Conservation (phyloP, 2,113 vertebrate genomes). For the Mustela nigripes region DNA sequence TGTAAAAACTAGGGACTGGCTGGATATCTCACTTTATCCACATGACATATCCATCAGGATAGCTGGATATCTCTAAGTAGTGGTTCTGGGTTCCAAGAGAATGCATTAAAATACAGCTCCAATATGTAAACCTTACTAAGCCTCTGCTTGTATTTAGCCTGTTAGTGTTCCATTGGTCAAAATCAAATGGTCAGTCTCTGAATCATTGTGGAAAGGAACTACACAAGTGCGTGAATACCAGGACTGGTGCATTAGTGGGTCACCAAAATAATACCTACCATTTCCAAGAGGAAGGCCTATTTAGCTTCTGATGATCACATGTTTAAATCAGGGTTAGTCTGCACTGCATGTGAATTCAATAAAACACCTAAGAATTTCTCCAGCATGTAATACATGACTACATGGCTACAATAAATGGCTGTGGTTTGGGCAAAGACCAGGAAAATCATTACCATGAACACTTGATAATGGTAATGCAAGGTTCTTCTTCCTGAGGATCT, state of each 20-base stretch:
- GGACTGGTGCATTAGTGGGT: neutral
- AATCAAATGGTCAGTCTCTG: neutral
- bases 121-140: neutral
- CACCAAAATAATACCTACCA: neutral
- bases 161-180: neutral
- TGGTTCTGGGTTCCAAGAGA: neutral
- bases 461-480: neutral
- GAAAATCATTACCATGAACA: neutral
- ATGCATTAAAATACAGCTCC: neutral
- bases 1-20: neutral
- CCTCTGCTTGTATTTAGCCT: neutral
- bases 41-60: neutral
- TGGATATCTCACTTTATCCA: neutral
- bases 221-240: neutral
- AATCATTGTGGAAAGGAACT: neutral
- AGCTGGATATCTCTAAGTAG: neutral
- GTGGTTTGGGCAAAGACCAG: neutral
- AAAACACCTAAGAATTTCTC: neutral
- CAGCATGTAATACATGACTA: neutral
- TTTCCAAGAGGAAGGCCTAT: neutral
- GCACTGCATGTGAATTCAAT: neutral
- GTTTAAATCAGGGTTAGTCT: neutral
- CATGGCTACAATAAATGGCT: neutral
- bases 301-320: neutral
- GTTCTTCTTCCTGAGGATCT: neutral